Evolutionary conservation across 1,140 invertebrate species (phyloP).

Genomic region (Drosophila seguyi): DNA sequence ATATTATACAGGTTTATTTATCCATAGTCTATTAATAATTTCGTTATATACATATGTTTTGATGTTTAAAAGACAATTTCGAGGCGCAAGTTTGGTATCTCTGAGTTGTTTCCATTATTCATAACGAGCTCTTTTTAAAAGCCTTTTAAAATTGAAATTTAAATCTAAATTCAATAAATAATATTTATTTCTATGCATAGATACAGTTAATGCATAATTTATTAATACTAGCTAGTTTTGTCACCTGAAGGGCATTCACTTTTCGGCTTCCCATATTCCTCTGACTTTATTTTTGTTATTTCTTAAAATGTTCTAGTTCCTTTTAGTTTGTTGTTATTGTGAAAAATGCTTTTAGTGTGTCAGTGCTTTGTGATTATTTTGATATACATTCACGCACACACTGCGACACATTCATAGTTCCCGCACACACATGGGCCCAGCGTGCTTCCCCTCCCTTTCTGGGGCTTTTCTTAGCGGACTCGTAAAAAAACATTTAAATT

Average conservation of each 20-base stretch:
- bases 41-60: background rate
- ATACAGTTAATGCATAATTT: no score
- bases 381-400: slow-evolving; percentile 49
- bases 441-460: slow-evolving; percentile 29
- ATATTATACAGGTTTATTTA: background rate
- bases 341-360: slow-evolving; percentile 74
- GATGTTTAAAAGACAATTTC: background rate
- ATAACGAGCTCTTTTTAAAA: no score
- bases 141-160: no score
- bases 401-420: slow-evolving; percentile 38
- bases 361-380: slow-evolving; percentile 69
- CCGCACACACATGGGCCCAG: slow-evolving; percentile 47
- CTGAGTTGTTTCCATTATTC: no score
- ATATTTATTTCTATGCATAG: no score
- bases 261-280: background rate
- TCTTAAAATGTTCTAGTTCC: slow-evolving; percentile 54
- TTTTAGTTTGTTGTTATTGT: slow-evolving; percentile 60
- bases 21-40: background rate
- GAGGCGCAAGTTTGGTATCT: background rate
- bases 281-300: slow-evolving; percentile 23
- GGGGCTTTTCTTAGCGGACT: slow-evolving; percentile 37
- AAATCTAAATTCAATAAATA: no score
- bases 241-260: slow-evolving; percentile 14
- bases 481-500: slow-evolving; percentile 71
- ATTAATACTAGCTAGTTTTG: no score